Evolutionary conservation across 2,113 vertebrate genomes (phyloP), one percentile per base, ranked within the genome.

Genomic region (Pituophis catenifer): DNA sequence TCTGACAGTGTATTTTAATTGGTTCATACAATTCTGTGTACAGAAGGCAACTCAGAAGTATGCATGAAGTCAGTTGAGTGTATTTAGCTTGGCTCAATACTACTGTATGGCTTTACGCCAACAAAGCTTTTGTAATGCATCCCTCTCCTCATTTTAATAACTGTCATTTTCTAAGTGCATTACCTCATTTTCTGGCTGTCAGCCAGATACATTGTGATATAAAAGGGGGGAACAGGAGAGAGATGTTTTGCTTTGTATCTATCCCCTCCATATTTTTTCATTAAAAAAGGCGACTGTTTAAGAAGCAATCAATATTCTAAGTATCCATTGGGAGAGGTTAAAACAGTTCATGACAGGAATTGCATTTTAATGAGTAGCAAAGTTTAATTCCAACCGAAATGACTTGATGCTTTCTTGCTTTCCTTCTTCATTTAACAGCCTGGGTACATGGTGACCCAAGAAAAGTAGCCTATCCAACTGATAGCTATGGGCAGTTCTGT

Each of bases 401-500:
- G 91, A 50, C 93, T 93, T 54, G n/a, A 24, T 12, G 8, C 10
- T 54, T 8, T 29, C 48, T 85, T 90, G 94, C 21, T 96, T 91
- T 1, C 91, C 93, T 75, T 93, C 21, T 90, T 70, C 21, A 95
- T 12, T 95, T 97, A 97, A 48, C 97, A 99, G 99, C 99, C 95
- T 99, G 99, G 99, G 97, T 98, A 92, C 98, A 99, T 0, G 99
- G 99, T 0, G 99, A 99, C 95, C 98, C 99, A 93, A 98, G 99
- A 96, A 99, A 99, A 97, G 98, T 99, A 86, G 96, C 99, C 92
- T 99, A 99, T 94, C 98, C 99, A 50, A 99, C 99, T 29, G 99
- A 99, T 98, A 99, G 99, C 97, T 97, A 98, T 8, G 99, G 99
- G 17, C 98, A 99, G 93, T 99, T 99, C 95, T 99, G 99, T 96